These are phyloP conservation scores for Incurvaria masculella DNA, from an alignment of 2,888 invertebrate species.

Conservation along the genomic window DNA sequence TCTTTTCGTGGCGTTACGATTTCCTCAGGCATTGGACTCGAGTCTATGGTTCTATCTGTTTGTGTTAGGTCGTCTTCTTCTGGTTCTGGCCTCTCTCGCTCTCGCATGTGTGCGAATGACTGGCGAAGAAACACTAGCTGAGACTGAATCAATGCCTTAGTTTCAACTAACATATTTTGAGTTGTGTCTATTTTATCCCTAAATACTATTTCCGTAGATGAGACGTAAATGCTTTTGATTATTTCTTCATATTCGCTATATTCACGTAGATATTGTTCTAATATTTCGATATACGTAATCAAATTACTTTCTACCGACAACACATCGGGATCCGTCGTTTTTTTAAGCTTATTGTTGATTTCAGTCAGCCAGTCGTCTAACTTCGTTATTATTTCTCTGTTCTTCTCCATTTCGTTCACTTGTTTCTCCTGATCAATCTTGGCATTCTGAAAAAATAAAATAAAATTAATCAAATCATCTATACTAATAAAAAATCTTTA, in stretches of 20 bases:
- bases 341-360: conserved; percentile 48
- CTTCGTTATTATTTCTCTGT: conserved; percentile 38
- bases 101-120: conserved; percentile 14
- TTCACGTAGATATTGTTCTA: conserved; percentile 43
- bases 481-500: too few species aligned
- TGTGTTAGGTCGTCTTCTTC: conserved; percentile 52
- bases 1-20: conserved; percentile 32
- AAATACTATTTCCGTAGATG: conserved; percentile 25
- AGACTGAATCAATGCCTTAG: conserved; percentile 47
- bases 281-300: conserved; percentile 44
- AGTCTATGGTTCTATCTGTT: conserved; percentile 64
- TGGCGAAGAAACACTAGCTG: conserved; percentile 15
- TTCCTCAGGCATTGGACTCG: conserved; percentile 70
- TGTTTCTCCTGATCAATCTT: conserved; percentile 40
- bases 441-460: conserved; percentile 35
- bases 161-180: conserved; percentile 57
- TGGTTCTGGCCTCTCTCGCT: conserved; percentile 32
- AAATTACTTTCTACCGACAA: conserved; percentile 39
- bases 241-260: conserved; percentile 47
- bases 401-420: conserved; percentile 37
- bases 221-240: not conserved
- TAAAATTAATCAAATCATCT: not conserved
- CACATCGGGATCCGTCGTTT: conserved; percentile 36
- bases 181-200: conserved; percentile 56
- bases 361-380: conserved; percentile 50